Base-by-base conservation (phyloP, 2,888 invertebrate genomes). In the Drosophila bunnanda region DNA sequence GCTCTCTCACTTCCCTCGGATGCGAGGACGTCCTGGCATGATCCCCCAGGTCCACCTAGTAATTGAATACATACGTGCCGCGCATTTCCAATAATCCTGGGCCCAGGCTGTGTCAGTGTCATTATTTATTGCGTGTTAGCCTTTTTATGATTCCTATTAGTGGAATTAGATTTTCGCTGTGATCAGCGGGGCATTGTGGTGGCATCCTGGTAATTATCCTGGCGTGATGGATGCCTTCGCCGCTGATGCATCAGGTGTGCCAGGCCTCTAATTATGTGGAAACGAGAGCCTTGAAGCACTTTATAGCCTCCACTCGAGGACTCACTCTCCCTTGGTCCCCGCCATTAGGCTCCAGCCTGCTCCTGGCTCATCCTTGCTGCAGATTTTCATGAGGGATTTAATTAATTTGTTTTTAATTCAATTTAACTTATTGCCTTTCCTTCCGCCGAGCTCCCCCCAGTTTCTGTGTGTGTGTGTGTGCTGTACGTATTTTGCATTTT, bases 1-100 rank as follows among this genome's bases (percentile, higher is more conserved):
- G n/a, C n/a, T 17, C 1, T 8, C 36, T 2, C 15, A 1, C 36
- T 15, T 30, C 4, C 28, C 6, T 7, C 25, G n/a, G 20, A 65
- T n/a, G 12, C 15, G 20, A 44, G 20, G 58, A 38, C 20, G 36
- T 25, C 28, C n/a, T 9, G 36, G 36, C 5, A 15, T 30, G 43
- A 46, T 32, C 44, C 32, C 46, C 44, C 38, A 58, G 90, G 90
- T 89, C 90, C 90, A 89, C 90, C 91, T 91, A 89, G 90, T 90
- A 90, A 90, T 90, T 90, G 90, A 91, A 91, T 91, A 78, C 82
- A 80, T 82, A 90, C 90, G 90, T 90, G 90, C 83, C 66, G 65
- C 68, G 89, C 85, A 90, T 89, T 90, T 82, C 76, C 77, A 84
- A 90, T 90, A 82, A 83, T 76, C 28, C 25, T 73, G 74, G 77